These are phyloP conservation scores for Ormyrus pomaceus DNA, from an alignment of 2,888 invertebrate genomes.

Conservation along the genomic window DNA sequence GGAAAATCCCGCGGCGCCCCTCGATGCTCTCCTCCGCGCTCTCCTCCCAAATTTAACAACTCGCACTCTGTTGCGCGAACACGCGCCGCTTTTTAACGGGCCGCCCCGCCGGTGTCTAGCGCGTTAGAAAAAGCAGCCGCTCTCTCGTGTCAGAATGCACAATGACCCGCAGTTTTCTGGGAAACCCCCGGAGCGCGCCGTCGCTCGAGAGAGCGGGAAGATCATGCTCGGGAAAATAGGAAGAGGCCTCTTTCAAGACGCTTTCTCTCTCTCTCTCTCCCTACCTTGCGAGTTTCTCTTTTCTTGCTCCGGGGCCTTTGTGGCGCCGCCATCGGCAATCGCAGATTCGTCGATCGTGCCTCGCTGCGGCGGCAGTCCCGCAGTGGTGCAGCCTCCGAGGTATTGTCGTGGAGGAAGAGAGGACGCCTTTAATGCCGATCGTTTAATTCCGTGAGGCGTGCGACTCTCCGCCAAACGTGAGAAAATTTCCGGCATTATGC, in stretches of 20 bases:
- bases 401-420: background rate
- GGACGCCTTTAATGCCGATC: constrained; percentile 54
- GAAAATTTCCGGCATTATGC: constrained; percentile 50
- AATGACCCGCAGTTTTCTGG: constrained; percentile 29
- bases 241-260: constrained; percentile 3
- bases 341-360: constrained; percentile 21
- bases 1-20: constrained; percentile 27
- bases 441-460: constrained; percentile 60
- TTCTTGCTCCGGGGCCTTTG: background rate
- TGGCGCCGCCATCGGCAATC: constrained; percentile 3
- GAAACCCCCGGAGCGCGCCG: constrained; percentile 31
- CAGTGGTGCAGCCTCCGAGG: background rate
- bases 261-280: constrained; percentile 4
- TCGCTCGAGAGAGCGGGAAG: background rate
- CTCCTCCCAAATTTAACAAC: constrained; percentile 43
- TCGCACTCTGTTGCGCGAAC: background rate
- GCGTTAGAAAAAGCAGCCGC: no score
- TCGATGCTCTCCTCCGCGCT: background rate
- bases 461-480: constrained; percentile 57
- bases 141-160: constrained; percentile 4
- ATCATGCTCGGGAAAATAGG: constrained; percentile 3
- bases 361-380: background rate
- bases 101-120: no score
- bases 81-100: no score
- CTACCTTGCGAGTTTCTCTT: constrained; percentile 9